Evolutionary conservation across 2,113 vertebrate species (phyloP), one percentile per base, ranked within the genome.

Genomic region (Sceloporus undulatus): DNA sequence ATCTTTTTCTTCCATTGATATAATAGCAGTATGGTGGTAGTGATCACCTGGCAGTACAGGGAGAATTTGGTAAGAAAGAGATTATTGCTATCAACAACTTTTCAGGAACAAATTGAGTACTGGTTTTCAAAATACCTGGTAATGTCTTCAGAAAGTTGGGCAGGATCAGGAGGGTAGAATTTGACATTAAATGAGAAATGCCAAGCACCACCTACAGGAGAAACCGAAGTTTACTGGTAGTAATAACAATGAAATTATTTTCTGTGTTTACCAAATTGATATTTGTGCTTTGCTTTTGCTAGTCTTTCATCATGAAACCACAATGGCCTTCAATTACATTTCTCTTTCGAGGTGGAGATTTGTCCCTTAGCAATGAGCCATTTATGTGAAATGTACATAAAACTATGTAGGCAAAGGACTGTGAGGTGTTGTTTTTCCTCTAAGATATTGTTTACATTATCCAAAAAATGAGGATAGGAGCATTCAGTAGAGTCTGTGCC

Each of bases 151-250:
- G 97, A 98, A 48, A 99, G 97, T 94, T 99, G 98, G 76, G 98
- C 94, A 27, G 99, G 99, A 90, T 99, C 99, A 84, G 98, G 99
- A 85, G 99, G 98, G 94, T 99, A 99, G 96, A 99, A 99, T 96
- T 99, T 99, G 79, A 99, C 99, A 91, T 98, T 99, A 96, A 99
- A 99, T 40, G 98, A 97, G 95, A 99, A 99, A 94, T 97, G 98
- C 98, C 99, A 99, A 95, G 98, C 97, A 87, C 98, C 98, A 96
- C 96, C 99, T 99, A 95, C 11, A 91, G 92, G 92, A 92, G 94
- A 74, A 87, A 2, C 56, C 94, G 13, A 95, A 2, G 14, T 68
- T 91, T 34, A 34, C 34, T 34, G 34, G 27, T 9, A 70, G 27
- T 29, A 89, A 59, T 59, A 59, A 14, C 9, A 10, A 59, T 59